Conservation (phyloP, 2,888 invertebrate genomes). For the Ferdinandea cuprea region DNA sequence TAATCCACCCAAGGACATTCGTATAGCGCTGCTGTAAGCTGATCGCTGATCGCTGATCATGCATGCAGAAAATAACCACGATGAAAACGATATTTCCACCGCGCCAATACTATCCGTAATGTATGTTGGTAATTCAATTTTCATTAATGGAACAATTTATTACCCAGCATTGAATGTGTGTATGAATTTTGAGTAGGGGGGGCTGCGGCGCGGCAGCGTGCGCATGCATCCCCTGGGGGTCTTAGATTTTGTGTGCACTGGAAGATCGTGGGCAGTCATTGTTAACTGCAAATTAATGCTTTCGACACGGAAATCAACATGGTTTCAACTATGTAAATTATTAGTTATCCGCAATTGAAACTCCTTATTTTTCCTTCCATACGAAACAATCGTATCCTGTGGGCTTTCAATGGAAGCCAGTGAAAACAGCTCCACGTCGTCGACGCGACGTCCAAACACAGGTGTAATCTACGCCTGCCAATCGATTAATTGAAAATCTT, state of each 20-base stretch:
- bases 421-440: slow-evolving; percentile 42
- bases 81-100: slow-evolving; percentile 49
- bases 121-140: slow-evolving; percentile 67
- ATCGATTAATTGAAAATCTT: slow-evolving; percentile 71
- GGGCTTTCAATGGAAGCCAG: slow-evolving; percentile 50
- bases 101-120: slow-evolving; percentile 1
- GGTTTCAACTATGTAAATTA: slow-evolving; percentile 70
- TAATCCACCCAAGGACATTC: slow-evolving; percentile 69
- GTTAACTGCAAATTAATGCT: slow-evolving; percentile 73
- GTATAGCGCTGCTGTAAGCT: not conserved
- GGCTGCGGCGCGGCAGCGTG: too few species aligned
- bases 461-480: slow-evolving; percentile 64
- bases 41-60: too few species aligned
- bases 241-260: slow-evolving; percentile 16
- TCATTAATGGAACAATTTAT: slow-evolving; percentile 73
- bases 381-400: slow-evolving; percentile 64
- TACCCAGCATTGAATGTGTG: slow-evolving; percentile 27
- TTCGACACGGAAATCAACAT: slow-evolving; percentile 74
- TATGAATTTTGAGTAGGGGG: slow-evolving; percentile 12
- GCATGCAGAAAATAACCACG: slow-evolving; percentile 33
- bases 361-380: slow-evolving; percentile 52
- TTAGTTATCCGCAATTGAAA: slow-evolving; percentile 53
- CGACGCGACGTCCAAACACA: slow-evolving; percentile 43
- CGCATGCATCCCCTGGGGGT: slow-evolving; percentile 37
- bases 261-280: slow-evolving; percentile 69